A percentile compares a stretch with the other conserved stretches of the same genome.
Conservation (phyloP, 2,888 invertebrate species). For the Mellilla xanthometata region DNA sequence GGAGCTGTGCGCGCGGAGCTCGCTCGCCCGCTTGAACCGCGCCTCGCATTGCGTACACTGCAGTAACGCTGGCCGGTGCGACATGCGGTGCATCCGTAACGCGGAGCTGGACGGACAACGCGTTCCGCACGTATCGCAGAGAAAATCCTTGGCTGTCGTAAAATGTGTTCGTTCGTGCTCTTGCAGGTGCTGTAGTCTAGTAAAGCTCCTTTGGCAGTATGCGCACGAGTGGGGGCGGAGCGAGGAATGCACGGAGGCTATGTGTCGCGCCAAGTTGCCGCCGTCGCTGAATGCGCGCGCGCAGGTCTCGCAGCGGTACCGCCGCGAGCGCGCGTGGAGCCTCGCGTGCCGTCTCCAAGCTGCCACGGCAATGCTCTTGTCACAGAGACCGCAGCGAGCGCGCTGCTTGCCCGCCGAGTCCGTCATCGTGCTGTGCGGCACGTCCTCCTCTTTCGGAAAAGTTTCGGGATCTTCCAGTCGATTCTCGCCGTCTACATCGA, state of each 20-base stretch:
- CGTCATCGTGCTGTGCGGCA: background rate
- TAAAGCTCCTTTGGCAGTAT: constrained; percentile 70
- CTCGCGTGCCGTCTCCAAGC: constrained; percentile 73
- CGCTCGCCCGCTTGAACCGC: constrained; percentile 76
- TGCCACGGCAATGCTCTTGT: constrained; percentile 52
- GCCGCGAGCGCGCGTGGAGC: constrained; percentile 60
- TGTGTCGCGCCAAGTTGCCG: constrained; percentile 78
- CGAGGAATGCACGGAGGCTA: constrained; percentile 67
- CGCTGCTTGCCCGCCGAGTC: constrained; percentile 34
- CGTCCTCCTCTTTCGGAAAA: background rate
- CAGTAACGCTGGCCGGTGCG: constrained; percentile 60
- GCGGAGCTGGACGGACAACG: constrained; percentile 78
- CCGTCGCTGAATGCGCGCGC: constrained; percentile 73
- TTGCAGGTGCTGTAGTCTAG: constrained; percentile 68
- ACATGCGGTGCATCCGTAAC: constrained; percentile 69
- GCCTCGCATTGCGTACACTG: constrained; percentile 77
- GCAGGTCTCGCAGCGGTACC: constrained; percentile 77
- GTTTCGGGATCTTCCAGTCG: background rate
- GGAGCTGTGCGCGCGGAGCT: constrained; percentile 77
- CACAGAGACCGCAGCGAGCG: constrained; percentile 51
- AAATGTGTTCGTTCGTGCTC: constrained; percentile 78
- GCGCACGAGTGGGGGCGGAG: constrained; percentile 72
- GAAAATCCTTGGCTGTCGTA: constrained; percentile 59
- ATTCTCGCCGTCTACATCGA: constrained; percentile 3
- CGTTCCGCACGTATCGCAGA: constrained; percentile 81